Evolutionary conservation across 2,797 vertebrate species (phyloP).

Genomic region (Phoebastria nigripes): DNA sequence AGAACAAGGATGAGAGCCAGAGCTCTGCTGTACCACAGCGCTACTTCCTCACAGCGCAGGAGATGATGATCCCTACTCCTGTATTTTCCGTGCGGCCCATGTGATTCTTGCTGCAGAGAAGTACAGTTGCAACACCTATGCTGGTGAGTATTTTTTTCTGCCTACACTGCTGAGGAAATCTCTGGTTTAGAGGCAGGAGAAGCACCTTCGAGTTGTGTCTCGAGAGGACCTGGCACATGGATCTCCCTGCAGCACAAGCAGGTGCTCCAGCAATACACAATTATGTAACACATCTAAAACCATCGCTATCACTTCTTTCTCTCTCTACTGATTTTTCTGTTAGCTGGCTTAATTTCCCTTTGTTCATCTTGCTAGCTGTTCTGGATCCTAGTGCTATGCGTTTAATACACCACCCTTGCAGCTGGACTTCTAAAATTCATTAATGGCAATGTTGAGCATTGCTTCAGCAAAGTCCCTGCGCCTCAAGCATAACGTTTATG

Average conservation of each 20-base stretch:
- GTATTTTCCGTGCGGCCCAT: not conserved
- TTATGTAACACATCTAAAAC: not conserved
- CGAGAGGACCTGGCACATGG: accelerated
- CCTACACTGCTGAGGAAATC: not conserved
- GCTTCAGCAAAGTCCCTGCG: not conserved
- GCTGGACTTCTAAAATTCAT: not conserved
- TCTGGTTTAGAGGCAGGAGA: not conserved
- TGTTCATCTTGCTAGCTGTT: not conserved
- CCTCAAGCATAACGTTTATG: not conserved
- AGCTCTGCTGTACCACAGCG: not conserved
- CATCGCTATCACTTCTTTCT: not conserved
- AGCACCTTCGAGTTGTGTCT: accelerated
- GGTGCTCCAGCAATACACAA: not conserved
- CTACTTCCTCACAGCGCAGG: not conserved
- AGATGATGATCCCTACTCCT: not conserved
- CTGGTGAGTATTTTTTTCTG: not conserved
- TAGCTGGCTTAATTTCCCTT: not conserved
- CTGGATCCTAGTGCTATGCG: not conserved
- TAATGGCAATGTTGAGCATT: accelerated
- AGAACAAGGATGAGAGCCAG: not conserved
- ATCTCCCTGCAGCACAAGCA: not conserved
- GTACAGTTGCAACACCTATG: not conserved
- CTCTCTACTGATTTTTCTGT: not conserved
- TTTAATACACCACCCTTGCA: not conserved
- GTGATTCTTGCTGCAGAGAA: not conserved